phyloP scores from a whole-genome alignment of 92 coral and sea anemone genomes.

The Siderastrea siderea region DNA sequence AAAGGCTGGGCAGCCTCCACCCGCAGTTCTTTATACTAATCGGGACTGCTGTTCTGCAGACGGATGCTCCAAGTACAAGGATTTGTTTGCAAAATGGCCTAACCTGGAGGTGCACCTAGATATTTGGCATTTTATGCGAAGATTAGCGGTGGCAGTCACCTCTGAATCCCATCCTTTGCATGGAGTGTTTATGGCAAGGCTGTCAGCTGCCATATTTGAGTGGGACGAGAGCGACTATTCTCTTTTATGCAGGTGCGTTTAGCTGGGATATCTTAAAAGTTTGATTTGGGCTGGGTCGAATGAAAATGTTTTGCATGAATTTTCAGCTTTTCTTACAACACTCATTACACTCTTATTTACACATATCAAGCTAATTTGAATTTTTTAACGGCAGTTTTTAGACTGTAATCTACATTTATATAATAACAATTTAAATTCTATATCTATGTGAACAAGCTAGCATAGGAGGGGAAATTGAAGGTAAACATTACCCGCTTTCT shows the following conservation, averaged over 20 bases:
- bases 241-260: slow-evolving; percentile 4
- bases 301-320: no score
- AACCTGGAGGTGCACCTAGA: slow-evolving; percentile 39
- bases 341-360: no score
- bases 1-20: neutral
- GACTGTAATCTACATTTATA: no score
- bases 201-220: slow-evolving; percentile 57
- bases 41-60: slow-evolving; percentile 48
- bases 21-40: slow-evolving; percentile 42
- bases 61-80: slow-evolving; percentile 14
- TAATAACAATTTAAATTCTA: no score
- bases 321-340: no score
- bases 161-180: slow-evolving; percentile 68
- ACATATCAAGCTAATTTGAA: no score
- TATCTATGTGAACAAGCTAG: neutral
- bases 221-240: slow-evolving; percentile 41
- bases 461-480: neutral
- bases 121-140: slow-evolving; percentile 61
- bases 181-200: slow-evolving; percentile 53
- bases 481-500: neutral
- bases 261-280: neutral
- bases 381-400: no score
- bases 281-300: no score
- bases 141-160: slow-evolving; percentile 33
- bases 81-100: slow-evolving; percentile 19